Percentiles rank a stretch among this genome's conserved stretches.
Conservation (phyloP, 2,797 vertebrate species). For the Macropodus opercularis region DNA sequence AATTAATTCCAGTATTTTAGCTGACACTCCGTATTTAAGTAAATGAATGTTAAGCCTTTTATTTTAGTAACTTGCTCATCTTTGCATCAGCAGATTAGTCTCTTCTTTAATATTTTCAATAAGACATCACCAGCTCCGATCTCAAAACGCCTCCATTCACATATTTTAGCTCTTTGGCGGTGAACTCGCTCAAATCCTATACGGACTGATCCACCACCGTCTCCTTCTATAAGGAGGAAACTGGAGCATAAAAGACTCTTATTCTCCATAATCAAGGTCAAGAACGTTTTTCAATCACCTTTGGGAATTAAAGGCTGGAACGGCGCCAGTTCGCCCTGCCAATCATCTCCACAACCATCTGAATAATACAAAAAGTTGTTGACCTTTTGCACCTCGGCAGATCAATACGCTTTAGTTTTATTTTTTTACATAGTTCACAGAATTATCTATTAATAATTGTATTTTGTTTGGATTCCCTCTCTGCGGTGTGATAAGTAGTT, state of each 20-base stretch:
- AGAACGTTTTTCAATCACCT: slow-evolving; percentile 74
- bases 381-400: slow-evolving; percentile 61
- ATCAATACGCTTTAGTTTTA: slow-evolving; percentile 56
- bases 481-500: slow-evolving; percentile 59
- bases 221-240: slow-evolving; percentile 49
- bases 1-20: neutral
- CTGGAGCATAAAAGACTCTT: slow-evolving; percentile 63
- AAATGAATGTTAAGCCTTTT: neutral
- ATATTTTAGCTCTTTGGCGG: slow-evolving; percentile 5
- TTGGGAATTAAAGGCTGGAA: slow-evolving; percentile 70
- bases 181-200: slow-evolving; percentile 15
- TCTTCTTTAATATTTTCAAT: neutral
- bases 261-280: slow-evolving; percentile 77
- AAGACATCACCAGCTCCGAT: slow-evolving; percentile 17
- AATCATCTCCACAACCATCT: slow-evolving; percentile 60
- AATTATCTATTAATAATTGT: slow-evolving; percentile 66
- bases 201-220: slow-evolving; percentile 20
- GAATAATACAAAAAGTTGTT: slow-evolving; percentile 62
- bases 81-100: neutral
- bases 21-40: neutral
- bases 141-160: slow-evolving; percentile 17
- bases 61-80: neutral
- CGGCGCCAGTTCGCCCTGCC: slow-evolving; percentile 64
- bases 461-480: slow-evolving; percentile 49
- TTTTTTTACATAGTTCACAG: slow-evolving; percentile 34